phyloP scores from a whole-genome alignment of 1,140 invertebrate species.

The Eulimnadia texana region DNA sequence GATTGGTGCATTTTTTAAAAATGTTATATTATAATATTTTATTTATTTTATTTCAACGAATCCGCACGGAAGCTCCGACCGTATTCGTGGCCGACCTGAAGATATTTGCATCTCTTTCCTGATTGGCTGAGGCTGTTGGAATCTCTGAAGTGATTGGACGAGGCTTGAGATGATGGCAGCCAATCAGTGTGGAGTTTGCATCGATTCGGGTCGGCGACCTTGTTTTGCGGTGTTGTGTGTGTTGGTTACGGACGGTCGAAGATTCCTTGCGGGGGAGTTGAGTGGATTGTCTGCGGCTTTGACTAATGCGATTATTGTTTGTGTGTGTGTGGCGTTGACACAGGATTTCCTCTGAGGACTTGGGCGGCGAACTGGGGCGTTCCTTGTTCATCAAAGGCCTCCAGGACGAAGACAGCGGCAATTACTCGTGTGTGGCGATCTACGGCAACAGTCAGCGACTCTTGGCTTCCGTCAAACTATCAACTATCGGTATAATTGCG shows the following conservation, averaged over 20 bases:
- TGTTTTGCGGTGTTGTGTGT: background rate
- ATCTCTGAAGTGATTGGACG: too few relatives aligned
- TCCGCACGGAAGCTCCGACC: too few relatives aligned
- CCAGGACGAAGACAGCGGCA: conserved; percentile 55
- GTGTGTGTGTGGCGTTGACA: background rate
- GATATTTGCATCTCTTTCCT: too few relatives aligned
- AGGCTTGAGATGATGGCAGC: too few relatives aligned
- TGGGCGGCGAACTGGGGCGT: conserved; percentile 44
- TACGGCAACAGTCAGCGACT: conserved; percentile 52
- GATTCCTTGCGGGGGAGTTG: too few relatives aligned
- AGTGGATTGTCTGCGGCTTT: background rate
- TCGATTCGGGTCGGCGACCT: background rate
- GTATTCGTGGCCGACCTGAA: too few relatives aligned
- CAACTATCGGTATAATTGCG: conserved; percentile 48
- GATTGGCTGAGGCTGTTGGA: too few relatives aligned
- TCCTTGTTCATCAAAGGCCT: conserved; percentile 58
- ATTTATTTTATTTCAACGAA: too few relatives aligned
- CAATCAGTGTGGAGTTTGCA: too few relatives aligned
- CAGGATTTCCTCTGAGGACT: conserved; percentile 34
- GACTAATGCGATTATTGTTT: background rate
- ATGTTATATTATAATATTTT: too few relatives aligned
- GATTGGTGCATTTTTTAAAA: too few relatives aligned
- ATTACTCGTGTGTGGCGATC: conserved; percentile 62
- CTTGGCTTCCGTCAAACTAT: conserved; percentile 46
- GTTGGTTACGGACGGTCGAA: too few relatives aligned